Conservation (phyloP, 2,888 invertebrate species). For the Blomia tropicalis region DNA sequence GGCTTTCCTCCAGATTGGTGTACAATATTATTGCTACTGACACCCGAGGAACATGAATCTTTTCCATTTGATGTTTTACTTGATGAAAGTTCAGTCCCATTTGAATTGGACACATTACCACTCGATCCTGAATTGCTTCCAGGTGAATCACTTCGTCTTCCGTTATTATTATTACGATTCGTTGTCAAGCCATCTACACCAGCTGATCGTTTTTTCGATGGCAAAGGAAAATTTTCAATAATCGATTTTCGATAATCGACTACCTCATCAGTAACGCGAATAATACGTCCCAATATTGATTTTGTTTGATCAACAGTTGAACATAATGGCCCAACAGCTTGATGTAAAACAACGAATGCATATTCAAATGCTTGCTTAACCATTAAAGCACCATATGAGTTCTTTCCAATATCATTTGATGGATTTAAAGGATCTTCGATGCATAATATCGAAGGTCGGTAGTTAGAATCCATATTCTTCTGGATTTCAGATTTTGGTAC, state of each 20-base stretch:
- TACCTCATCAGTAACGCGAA: slow-evolving; percentile 84
- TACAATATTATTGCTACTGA: no score
- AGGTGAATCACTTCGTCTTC: background rate
- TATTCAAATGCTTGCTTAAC: slow-evolving; percentile 88
- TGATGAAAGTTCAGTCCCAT: no score
- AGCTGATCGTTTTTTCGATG: slow-evolving; percentile 14
- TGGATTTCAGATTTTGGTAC: slow-evolving; percentile 76
- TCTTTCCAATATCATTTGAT: slow-evolving; percentile 92
- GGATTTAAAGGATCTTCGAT: slow-evolving; percentile 78
- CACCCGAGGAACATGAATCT: no score
- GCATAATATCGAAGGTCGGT: slow-evolving; percentile 73
- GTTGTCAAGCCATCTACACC: background rate
- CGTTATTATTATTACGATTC: background rate
- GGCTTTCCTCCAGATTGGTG: no score
- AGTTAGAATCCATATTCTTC: slow-evolving; percentile 82
- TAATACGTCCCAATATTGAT: slow-evolving; percentile 70
- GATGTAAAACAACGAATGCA: slow-evolving; percentile 48
- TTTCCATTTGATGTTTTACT: no score
- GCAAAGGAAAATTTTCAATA: slow-evolving; percentile 41
- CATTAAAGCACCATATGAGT: slow-evolving; percentile 81
- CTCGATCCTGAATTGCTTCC: background rate
- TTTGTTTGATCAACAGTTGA: slow-evolving; percentile 25
- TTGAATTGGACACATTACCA: background rate
- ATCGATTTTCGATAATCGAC: slow-evolving; percentile 54
- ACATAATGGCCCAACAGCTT: slow-evolving; percentile 32